phyloP scores from a whole-genome alignment of 2,113 vertebrate species.

The Festucalex cinctus region DNA sequence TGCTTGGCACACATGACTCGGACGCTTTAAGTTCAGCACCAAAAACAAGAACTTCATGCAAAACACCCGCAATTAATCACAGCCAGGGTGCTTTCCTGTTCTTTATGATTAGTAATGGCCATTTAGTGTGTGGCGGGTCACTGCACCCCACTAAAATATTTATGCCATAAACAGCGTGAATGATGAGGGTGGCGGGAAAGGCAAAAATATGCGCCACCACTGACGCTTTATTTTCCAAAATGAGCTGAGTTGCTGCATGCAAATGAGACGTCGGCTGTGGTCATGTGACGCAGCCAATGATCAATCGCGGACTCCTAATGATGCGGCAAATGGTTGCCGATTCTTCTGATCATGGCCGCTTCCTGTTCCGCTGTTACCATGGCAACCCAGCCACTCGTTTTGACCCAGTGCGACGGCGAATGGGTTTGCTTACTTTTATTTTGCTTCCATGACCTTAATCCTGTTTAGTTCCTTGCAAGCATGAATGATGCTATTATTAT shows the following conservation, averaged over 20 bases:
- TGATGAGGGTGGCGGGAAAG: constrained; percentile 55
- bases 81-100: constrained; percentile 44
- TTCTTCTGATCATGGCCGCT: background rate
- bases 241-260: constrained; percentile 15
- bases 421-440: background rate
- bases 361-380: background rate
- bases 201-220: constrained; percentile 26
- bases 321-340: background rate
- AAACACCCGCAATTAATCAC: constrained; percentile 64
- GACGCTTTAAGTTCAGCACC: background rate
- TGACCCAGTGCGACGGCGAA: background rate
- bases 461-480: background rate
- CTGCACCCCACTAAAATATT: constrained; percentile 67
- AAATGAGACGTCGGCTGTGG: constrained; percentile 38
- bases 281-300: constrained; percentile 9
- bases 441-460: background rate
- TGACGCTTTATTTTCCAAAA: constrained; percentile 47
- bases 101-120: constrained; percentile 72
- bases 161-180: constrained; percentile 70
- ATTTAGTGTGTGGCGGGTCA: constrained; percentile 59
- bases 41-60: constrained; percentile 60
- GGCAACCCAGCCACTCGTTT: background rate
- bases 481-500: background rate
- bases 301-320: constrained; percentile 27
- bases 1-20: background rate